Conservation (phyloP, 2,888 invertebrate species). For the Parelbella ahira region DNA sequence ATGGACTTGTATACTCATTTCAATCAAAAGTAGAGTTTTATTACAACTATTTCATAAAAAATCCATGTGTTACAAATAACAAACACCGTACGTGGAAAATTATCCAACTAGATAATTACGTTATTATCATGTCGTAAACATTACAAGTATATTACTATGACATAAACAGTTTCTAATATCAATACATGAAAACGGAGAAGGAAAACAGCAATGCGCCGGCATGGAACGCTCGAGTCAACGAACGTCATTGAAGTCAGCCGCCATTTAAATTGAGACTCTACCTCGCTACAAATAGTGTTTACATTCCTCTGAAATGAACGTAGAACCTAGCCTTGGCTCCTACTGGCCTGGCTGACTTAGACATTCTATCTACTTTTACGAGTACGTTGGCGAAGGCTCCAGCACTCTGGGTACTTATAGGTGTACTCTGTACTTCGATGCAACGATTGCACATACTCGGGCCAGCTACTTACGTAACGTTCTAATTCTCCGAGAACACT, state of each 20-base stretch:
- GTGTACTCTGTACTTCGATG: conserved; percentile 51
- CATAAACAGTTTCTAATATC: conserved; percentile 73
- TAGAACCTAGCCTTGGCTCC: conserved; percentile 77
- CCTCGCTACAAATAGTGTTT: conserved; percentile 39
- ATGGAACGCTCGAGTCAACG: conserved; percentile 78
- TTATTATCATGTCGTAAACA: conserved; percentile 31
- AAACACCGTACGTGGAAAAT: too few species aligned
- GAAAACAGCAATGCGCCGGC: conserved; percentile 77
- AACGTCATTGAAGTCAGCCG: conserved; percentile 70
- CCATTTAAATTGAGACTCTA: conserved; percentile 42
- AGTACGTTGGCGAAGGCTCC: conserved; percentile 74
- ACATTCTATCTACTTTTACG: conserved; percentile 81
- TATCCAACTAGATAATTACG: conserved; percentile 16
- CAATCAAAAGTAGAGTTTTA: too few species aligned
- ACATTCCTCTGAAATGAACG: conserved; percentile 37
- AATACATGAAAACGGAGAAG: conserved; percentile 79
- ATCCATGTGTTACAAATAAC: too few species aligned
- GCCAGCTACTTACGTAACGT: conserved; percentile 45
- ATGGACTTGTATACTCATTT: too few species aligned
- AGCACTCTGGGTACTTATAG: conserved; percentile 56
- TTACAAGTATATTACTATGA: conserved; percentile 37
- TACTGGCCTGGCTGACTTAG: conserved; percentile 80
- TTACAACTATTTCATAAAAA: too few species aligned
- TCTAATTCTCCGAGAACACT: conserved; percentile 53
- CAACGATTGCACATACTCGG: conserved; percentile 45